Evolutionary conservation across 1,140 invertebrate genomes (phyloP).

Genomic region (Reticulitermes speratus): DNA sequence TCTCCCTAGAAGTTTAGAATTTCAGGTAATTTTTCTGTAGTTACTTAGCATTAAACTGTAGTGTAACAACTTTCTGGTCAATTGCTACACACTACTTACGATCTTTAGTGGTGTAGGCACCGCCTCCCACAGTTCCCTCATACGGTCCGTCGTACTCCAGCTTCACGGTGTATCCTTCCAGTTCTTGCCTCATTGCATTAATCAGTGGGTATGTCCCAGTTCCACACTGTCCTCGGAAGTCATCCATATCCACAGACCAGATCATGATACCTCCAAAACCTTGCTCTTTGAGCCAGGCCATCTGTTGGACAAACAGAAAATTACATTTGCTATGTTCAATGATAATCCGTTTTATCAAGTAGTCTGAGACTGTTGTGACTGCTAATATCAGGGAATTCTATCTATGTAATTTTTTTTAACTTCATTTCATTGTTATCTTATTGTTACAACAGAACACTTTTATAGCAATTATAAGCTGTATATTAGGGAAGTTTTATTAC

Average conservation of each 20-base stretch:
- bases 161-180: constrained; percentile 78
- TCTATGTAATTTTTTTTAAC: too few relatives aligned
- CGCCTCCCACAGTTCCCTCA: constrained; percentile 66
- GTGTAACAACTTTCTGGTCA: not conserved
- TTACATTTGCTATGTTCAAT: not conserved
- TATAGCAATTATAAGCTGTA: too few relatives aligned
- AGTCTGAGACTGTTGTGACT: too few relatives aligned
- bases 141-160: constrained; percentile 87
- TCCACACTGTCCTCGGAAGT: constrained; percentile 88
- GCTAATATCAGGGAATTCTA: too few relatives aligned
- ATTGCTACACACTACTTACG: constrained; percentile 60
- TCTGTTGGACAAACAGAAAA: constrained; percentile 56
- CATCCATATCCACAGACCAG: constrained; percentile 96
- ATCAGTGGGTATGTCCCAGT: constrained; percentile 87
- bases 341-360: too few relatives aligned
- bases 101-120: constrained; percentile 82
- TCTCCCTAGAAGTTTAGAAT: too few relatives aligned
- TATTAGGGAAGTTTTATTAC: too few relatives aligned
- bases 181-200: constrained; percentile 81
- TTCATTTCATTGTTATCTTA: too few relatives aligned
- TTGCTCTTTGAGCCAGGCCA: constrained; percentile 90
- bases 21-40: not conserved
- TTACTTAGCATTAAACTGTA: constrained; percentile 21
- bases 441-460: too few relatives aligned
- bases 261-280: constrained; percentile 96